Evolutionary conservation across 1,140 invertebrate species (phyloP).

Genomic region (Heliothis virescens): DNA sequence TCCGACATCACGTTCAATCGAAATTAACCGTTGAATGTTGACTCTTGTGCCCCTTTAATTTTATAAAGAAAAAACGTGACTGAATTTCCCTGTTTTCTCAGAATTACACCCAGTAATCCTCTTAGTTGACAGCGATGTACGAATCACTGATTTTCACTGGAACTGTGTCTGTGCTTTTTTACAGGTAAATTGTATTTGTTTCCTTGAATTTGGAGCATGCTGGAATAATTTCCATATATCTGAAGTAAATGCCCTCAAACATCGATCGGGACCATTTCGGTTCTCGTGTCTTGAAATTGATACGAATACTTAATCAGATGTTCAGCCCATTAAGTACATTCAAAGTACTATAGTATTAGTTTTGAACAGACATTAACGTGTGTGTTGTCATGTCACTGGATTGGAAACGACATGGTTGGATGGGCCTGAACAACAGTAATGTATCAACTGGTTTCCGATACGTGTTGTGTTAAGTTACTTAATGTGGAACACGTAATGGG

Average conservation of each 20-base stretch:
- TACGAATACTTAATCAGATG: constrained; percentile 4
- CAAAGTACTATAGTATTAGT: background rate
- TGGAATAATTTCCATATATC: background rate
- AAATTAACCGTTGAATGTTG: constrained; percentile 2
- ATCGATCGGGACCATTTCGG: background rate
- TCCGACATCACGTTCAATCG: background rate
- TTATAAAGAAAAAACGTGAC: constrained; percentile 4
- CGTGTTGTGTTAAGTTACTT: constrained; percentile 33
- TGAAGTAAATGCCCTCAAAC: too few species aligned
- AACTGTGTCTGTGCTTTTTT: background rate
- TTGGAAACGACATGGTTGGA: constrained; percentile 44
- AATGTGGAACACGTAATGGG: constrained; percentile 13
- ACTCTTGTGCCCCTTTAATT: background rate
- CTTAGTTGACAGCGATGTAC: background rate
- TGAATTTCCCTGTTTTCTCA: background rate
- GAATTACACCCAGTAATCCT: background rate
- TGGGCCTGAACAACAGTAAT: constrained; percentile 37
- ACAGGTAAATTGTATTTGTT: too few species aligned
- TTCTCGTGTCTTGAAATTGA: background rate
- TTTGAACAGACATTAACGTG: constrained; percentile 3
- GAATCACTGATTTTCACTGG: background rate
- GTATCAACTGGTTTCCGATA: constrained; percentile 34
- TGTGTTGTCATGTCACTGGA: constrained; percentile 32
- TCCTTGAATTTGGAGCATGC: background rate
- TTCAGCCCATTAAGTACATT: background rate